Evolutionary conservation across 2,888 invertebrate species (phyloP).

Genomic region (Pardosa pseudoannulata): DNA sequence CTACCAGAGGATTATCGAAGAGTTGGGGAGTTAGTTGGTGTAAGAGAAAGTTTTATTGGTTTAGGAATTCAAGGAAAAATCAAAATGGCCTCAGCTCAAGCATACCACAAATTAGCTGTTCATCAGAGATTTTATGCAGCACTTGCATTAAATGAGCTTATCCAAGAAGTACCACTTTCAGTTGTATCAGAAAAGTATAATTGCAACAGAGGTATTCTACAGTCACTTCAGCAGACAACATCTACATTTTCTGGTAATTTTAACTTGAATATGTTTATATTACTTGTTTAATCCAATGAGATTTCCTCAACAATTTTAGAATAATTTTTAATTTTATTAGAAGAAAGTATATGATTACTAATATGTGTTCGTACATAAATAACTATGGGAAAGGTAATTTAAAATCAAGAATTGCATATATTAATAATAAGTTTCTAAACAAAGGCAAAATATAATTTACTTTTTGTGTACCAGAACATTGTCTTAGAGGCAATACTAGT

Average conservation of each 20-base stretch:
- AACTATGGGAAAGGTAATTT: too few relatives aligned
- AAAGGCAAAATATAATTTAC: too few relatives aligned
- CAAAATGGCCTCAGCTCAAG: slow-evolving; percentile 79
- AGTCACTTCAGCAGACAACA: slow-evolving; percentile 94
- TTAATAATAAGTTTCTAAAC: too few relatives aligned
- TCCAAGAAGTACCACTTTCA: slow-evolving; percentile 90
- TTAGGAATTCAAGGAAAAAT: slow-evolving; percentile 76
- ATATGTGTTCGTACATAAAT: too few relatives aligned
- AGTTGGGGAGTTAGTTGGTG: slow-evolving; percentile 92
- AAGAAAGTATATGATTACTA: too few relatives aligned
- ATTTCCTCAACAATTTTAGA: too few relatives aligned
- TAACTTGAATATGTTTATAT: background rate
- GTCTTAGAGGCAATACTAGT: too few relatives aligned
- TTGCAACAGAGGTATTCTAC: slow-evolving; percentile 92
- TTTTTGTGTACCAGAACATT: too few relatives aligned
- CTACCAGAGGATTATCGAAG: slow-evolving; percentile 87
- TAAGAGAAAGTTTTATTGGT: slow-evolving; percentile 90
- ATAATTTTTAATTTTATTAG: too few relatives aligned
- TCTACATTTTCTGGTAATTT: slow-evolving; percentile 81
- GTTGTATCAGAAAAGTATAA: slow-evolving; percentile 90
- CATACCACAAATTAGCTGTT: slow-evolving; percentile 78
- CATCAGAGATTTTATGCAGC: slow-evolving; percentile 89
- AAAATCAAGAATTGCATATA: too few relatives aligned
- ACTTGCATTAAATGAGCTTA: slow-evolving; percentile 92
- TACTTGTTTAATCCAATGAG: background rate